Conservation (phyloP, 1,140 invertebrate genomes). For the Heliconius nattereri region DNA sequence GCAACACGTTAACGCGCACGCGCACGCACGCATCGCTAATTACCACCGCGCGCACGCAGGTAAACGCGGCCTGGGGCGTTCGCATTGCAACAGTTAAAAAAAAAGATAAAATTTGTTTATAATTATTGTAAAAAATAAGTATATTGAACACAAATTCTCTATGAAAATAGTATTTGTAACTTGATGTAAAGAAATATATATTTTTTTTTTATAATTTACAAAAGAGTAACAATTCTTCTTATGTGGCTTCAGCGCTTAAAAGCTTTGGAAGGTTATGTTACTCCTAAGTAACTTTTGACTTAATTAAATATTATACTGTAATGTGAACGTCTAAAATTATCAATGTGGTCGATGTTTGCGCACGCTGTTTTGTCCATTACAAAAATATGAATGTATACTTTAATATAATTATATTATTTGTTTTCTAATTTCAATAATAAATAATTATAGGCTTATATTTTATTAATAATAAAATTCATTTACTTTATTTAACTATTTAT, state of each 20-base stretch:
- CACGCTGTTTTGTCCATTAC: constrained; percentile 62
- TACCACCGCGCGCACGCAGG: constrained; percentile 80
- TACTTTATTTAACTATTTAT: neutral
- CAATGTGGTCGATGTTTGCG: constrained; percentile 70
- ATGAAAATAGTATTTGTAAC: too few relatives aligned
- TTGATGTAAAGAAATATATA: too few relatives aligned
- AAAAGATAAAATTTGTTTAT: neutral
- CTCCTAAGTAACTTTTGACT: constrained; percentile 18
- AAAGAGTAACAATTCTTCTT: constrained; percentile 18
- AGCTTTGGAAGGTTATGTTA: constrained; percentile 16
- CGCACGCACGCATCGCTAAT: constrained; percentile 80
- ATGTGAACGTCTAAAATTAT: constrained; percentile 55
- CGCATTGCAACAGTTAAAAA: constrained; percentile 45
- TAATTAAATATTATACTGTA: constrained; percentile 30
- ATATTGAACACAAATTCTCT: too few relatives aligned
- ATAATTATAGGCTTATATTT: too few relatives aligned
- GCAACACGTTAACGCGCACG: constrained; percentile 80
- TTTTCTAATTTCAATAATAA: too few relatives aligned
- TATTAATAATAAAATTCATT: too few relatives aligned
- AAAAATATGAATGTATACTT: neutral
- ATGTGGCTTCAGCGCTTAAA: constrained; percentile 27
- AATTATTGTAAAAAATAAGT: too few relatives aligned
- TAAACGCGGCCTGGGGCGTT: constrained; percentile 72
- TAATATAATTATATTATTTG: too few relatives aligned
- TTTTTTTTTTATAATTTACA: too few relatives aligned